These are phyloP conservation scores for Pica pica DNA, from an alignment of 2,113 vertebrate species.

Conservation along the genomic window DNA sequence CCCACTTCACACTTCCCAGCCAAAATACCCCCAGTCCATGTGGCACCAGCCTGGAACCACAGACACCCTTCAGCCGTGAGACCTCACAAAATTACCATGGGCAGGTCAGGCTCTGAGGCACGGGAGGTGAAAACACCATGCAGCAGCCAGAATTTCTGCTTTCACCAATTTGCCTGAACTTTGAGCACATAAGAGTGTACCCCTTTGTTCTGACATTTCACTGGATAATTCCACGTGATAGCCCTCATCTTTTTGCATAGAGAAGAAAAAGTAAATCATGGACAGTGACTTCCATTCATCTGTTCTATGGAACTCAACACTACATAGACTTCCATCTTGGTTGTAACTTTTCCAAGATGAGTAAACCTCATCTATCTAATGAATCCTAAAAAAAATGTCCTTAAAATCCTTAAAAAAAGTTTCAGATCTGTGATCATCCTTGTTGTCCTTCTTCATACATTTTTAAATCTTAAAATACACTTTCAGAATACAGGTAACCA, in stretches of 20 bases:
- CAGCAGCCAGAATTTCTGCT: neutral
- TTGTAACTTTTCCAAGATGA: neutral
- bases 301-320: neutral
- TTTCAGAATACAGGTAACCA: neutral
- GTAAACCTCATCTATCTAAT: neutral
- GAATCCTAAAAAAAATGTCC: neutral
- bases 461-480: neutral
- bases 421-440: neutral
- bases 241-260: accelerated
- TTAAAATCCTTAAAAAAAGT: neutral
- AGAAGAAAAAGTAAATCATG: neutral
- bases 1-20: accelerated
- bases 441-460: neutral
- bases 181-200: neutral
- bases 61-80: neutral
- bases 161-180: neutral
- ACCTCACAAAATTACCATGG: neutral
- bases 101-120: neutral
- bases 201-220: neutral
- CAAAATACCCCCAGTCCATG: accelerated
- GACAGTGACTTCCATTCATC: neutral
- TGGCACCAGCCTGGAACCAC: neutral
- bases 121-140: neutral
- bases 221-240: neutral
- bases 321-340: neutral